These are phyloP conservation scores for Centropus unirufus DNA, from an alignment of 2,113 vertebrate genomes.

Conservation along the genomic window DNA sequence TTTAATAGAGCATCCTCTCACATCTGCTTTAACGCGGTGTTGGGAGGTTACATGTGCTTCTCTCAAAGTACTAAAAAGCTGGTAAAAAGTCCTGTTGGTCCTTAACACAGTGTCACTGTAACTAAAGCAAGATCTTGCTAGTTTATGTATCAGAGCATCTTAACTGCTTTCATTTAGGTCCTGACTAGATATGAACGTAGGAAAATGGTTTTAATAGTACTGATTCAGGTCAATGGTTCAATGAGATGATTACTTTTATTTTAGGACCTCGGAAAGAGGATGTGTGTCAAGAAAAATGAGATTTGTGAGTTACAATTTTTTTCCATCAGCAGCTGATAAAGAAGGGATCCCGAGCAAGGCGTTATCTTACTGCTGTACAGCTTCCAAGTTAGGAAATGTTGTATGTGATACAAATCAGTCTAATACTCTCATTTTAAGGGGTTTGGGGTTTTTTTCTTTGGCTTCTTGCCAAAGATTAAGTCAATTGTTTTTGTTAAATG, in stretches of 20 bases:
- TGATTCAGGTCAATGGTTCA: background rate
- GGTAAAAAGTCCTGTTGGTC: background rate
- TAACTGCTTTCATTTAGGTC: background rate
- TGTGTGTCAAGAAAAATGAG: background rate
- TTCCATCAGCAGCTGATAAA: background rate
- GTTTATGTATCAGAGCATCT: rapidly evolving
- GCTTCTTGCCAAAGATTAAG: background rate
- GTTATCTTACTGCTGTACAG: background rate
- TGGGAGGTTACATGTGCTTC: rapidly evolving
- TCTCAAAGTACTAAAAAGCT: background rate
- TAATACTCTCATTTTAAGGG: background rate
- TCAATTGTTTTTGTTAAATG: background rate
- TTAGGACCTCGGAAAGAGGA: background rate
- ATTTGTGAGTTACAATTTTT: background rate
- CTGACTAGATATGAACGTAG: background rate
- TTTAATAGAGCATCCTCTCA: background rate
- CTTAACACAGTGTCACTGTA: rapidly evolving
- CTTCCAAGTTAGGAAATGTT: background rate
- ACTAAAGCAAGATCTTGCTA: background rate
- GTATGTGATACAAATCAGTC: background rate
- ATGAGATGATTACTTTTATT: background rate
- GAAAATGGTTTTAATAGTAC: background rate
- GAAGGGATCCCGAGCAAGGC: background rate
- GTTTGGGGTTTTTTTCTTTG: background rate
- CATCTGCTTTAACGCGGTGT: rapidly evolving